Conservation (phyloP, 2,113 vertebrate species). For the Muntiacus reevesi region DNA sequence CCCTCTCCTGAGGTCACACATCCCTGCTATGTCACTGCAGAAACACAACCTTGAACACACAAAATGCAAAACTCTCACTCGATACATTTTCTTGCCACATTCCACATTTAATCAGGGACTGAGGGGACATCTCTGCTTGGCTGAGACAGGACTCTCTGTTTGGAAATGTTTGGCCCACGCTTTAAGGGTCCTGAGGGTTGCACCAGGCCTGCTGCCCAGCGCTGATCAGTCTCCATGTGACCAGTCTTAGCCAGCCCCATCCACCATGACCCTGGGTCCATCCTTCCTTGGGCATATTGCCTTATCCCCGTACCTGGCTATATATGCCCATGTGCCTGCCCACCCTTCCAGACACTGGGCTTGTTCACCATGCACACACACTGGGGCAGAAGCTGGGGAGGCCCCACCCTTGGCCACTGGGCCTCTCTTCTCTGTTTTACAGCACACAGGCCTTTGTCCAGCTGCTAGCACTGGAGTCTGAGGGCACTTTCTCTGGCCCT, state of each 20-base stretch:
- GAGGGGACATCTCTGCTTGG: neutral
- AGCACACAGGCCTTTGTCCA: neutral
- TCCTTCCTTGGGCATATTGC: neutral
- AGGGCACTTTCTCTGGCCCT: neutral
- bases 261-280: neutral
- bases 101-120: neutral
- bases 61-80: neutral
- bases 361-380: fast-evolving
- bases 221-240: neutral
- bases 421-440: neutral
- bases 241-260: neutral
- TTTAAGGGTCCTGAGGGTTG: neutral
- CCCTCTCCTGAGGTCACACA: neutral
- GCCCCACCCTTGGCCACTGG: neutral
- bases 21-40: fast-evolving
- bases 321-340: fast-evolving
- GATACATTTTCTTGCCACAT: neutral
- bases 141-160: neutral
- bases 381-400: neutral
- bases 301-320: neutral
- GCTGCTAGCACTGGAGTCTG: neutral
- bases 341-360: neutral
- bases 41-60: neutral
- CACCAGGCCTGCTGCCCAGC: neutral
- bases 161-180: neutral